Evolutionary conservation across 2,113 vertebrate genomes (phyloP).

Genomic region (Suricata suricatta): DNA sequence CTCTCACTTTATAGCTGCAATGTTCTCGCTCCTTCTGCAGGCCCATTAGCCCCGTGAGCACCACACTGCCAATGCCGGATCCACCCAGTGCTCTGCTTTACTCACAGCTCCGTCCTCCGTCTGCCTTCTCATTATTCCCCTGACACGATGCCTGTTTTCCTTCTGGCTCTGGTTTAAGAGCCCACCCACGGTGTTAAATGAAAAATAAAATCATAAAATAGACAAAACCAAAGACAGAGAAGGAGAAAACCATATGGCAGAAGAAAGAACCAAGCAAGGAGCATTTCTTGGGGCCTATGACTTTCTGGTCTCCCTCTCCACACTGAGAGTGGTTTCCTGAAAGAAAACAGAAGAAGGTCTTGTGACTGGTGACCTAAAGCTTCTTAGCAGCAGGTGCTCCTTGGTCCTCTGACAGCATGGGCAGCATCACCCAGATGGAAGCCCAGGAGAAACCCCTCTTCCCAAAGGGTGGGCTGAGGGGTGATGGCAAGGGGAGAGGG

Average conservation of each 20-base stretch:
- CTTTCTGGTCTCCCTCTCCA: slow-evolving; percentile 20
- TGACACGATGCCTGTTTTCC: neutral
- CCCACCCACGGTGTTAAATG: slow-evolving; percentile 42
- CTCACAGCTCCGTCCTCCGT: slow-evolving; percentile 52
- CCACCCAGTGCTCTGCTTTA: slow-evolving; percentile 37
- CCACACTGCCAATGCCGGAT: slow-evolving; percentile 46
- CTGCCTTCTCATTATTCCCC: slow-evolving; percentile 69
- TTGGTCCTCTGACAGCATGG: too few relatives aligned
- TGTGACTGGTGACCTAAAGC: neutral
- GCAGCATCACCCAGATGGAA: neutral
- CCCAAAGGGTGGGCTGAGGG: neutral
- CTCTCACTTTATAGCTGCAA: slow-evolving; percentile 67
- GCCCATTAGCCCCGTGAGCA: slow-evolving; percentile 62
- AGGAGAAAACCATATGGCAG: neutral
- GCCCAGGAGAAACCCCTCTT: neutral
- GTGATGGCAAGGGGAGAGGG: accelerated
- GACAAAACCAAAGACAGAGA: neutral
- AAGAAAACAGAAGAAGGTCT: neutral
- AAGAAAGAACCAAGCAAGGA: neutral
- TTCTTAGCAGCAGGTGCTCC: neutral
- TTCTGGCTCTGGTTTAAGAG: slow-evolving; percentile 52
- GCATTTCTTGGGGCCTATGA: neutral
- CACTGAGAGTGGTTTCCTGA: neutral
- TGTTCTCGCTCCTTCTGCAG: slow-evolving; percentile 69
- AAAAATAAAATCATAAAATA: slow-evolving; percentile 32